Evolutionary conservation across 2,113 vertebrate genomes (phyloP).

Genomic region (Pagrus major): DNA sequence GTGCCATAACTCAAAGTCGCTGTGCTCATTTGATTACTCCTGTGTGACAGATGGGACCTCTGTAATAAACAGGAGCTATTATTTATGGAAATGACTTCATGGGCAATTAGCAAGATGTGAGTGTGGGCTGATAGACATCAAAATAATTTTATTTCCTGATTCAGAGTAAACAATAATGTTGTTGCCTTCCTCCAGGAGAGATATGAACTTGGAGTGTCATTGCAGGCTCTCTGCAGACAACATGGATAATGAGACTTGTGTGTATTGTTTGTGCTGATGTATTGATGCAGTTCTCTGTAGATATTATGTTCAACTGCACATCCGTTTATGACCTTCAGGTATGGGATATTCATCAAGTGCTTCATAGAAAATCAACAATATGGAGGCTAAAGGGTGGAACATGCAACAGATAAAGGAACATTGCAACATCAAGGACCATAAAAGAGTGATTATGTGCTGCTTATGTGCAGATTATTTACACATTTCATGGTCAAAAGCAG

Average conservation of each 20-base stretch:
- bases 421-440: not conserved
- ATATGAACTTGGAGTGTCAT: conserved; percentile 54
- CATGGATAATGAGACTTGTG: conserved; percentile 21
- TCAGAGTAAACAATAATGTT: conserved; percentile 40
- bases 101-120: conserved; percentile 71
- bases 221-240: conserved; percentile 28
- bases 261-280: not conserved
- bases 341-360: conserved; percentile 10
- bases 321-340: not conserved
- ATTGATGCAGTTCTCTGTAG: conserved; percentile 12
- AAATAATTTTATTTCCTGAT: conserved; percentile 58
- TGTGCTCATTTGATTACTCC: conserved; percentile 67
- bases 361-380: not conserved
- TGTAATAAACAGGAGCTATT: conserved; percentile 68
- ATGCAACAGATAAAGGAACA: not conserved
- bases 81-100: conserved; percentile 78
- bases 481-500: not conserved
- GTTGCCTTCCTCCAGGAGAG: conserved; percentile 9
- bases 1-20: conserved; percentile 66
- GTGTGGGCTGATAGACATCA: conserved; percentile 56
- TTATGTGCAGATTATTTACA: not conserved
- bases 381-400: not conserved
- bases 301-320: not conserved
- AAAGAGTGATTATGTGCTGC: not conserved
- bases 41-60: conserved; percentile 64